A percentile compares a stretch with the other conserved stretches of the same genome.
phyloP scores from a whole-genome alignment of 2,113 vertebrate genomes.

The Columbina picui region DNA sequence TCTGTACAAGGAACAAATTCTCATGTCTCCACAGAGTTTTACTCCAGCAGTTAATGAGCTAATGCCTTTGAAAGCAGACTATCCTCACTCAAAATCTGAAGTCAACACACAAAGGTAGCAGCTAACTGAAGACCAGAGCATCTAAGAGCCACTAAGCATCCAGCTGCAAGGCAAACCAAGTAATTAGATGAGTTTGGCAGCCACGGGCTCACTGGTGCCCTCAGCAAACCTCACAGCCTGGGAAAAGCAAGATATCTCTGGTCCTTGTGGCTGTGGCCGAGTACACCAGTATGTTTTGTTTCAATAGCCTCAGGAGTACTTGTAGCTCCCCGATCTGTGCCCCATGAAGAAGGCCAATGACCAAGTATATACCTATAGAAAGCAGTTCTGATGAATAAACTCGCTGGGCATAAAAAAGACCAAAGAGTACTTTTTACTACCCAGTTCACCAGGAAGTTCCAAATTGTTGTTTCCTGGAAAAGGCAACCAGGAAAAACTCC shows the following conservation, averaged over 20 bases:
- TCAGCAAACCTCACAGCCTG: neutral
- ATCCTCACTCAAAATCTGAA: neutral
- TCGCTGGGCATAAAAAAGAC: neutral
- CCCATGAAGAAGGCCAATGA: neutral
- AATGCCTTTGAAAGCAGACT: neutral
- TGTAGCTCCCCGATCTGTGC: neutral
- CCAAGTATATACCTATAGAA: neutral
- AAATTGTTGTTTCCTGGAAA: neutral
- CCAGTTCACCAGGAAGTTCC: neutral
- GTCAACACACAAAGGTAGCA: neutral
- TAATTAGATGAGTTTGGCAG: neutral
- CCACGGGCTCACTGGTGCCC: accelerated
- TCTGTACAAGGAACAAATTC: neutral
- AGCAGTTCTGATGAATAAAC: neutral
- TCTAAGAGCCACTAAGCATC: neutral
- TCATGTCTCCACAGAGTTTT: neutral
- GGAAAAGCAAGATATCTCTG: neutral
- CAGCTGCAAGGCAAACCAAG: neutral
- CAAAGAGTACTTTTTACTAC: neutral
- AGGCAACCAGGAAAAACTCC: neutral
- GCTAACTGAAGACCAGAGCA: neutral
- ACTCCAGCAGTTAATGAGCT: neutral
- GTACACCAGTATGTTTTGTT: neutral
- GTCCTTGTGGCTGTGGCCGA: neutral
- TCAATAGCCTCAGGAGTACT: neutral